Conservation (phyloP, 2,113 vertebrate genomes). For the Trematomus loennbergii region DNA sequence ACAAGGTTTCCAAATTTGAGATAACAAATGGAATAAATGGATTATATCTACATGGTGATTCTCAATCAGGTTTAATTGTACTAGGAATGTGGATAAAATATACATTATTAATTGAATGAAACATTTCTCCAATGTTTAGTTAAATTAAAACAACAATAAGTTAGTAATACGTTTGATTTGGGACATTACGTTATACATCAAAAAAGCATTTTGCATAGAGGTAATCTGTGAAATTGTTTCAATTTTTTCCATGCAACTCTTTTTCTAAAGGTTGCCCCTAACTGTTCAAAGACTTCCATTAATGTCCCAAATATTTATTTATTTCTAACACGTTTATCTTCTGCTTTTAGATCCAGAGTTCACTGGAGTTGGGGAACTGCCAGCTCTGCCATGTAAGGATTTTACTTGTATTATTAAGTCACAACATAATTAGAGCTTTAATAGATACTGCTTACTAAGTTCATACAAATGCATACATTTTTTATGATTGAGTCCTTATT, state of each 20-base stretch:
- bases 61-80: no score
- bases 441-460: neutral
- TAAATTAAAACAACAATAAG: neutral
- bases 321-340: slow-evolving; percentile 18
- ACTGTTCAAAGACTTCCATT: neutral
- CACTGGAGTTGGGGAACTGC: slow-evolving; percentile 89
- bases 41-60: neutral
- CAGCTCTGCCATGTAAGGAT: slow-evolving; percentile 93
- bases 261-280: neutral
- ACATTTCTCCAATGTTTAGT: no score
- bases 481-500: neutral
- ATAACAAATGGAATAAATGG: no score
- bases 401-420: slow-evolving; percentile 3
- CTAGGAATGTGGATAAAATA: no score
- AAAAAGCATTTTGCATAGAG: neutral
- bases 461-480: neutral
- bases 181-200: neutral
- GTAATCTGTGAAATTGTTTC: neutral
- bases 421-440: neutral
- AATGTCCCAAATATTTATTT: slow-evolving; percentile 12
- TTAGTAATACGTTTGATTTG: neutral
- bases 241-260: neutral
- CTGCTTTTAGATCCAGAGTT: slow-evolving; percentile 95
- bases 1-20: no score
- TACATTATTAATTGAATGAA: no score